phyloP scores from a whole-genome alignment of 2,113 vertebrate genomes.

The Carollia perspicillata region DNA sequence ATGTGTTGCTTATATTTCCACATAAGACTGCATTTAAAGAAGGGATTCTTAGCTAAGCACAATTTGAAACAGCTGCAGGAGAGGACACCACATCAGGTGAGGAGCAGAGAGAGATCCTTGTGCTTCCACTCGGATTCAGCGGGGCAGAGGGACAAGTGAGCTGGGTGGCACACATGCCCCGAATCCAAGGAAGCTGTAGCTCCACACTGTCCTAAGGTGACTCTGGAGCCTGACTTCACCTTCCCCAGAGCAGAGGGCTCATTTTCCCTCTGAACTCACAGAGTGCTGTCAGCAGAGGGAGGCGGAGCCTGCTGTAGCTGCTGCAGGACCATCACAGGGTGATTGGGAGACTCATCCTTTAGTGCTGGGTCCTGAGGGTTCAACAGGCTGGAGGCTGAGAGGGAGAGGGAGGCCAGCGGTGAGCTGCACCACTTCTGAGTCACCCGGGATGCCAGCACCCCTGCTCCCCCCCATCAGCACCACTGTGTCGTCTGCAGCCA shows the following conservation, averaged over 20 bases:
- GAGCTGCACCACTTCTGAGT: background rate
- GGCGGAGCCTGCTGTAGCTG: background rate
- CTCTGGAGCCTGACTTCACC: slow-evolving; percentile 2
- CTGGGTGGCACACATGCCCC: background rate
- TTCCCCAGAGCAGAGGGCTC: slow-evolving; percentile 51
- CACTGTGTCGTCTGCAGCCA: background rate
- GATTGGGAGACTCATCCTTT: slow-evolving; percentile 14
- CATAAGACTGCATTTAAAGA: background rate
- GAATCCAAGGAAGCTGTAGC: background rate
- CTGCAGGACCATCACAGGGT: slow-evolving; percentile 48
- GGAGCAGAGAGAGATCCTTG: background rate
- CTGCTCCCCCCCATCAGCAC: background rate
- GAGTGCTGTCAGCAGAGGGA: slow-evolving; percentile 52
- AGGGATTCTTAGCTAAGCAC: background rate
- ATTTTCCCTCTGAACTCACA: slow-evolving; percentile 53
- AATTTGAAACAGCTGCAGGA: background rate
- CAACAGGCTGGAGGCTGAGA: background rate
- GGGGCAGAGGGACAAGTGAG: rapidly evolving
- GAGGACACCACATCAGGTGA: background rate
- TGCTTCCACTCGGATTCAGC: background rate
- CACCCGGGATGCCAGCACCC: background rate
- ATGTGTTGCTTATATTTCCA: background rate
- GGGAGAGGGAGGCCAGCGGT: background rate
- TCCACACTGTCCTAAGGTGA: background rate
- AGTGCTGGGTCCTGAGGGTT: slow-evolving; percentile 41